These are phyloP conservation scores for Syngnathus rostellatus DNA, from an alignment of 2,797 vertebrate genomes.

Conservation along the genomic window DNA sequence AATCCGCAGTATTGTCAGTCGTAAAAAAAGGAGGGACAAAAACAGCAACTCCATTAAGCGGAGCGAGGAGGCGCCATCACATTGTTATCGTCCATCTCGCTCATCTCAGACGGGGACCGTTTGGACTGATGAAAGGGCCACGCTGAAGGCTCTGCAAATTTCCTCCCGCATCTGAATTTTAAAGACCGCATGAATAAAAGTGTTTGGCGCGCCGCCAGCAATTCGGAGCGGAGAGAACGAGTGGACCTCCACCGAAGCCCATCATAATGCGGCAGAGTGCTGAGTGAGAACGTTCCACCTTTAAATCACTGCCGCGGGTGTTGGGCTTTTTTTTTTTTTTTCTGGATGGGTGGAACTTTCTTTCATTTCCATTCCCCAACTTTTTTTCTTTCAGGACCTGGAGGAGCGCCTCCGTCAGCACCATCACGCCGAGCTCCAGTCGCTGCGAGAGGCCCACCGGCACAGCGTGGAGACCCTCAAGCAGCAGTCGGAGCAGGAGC, in stretches of 20 bases:
- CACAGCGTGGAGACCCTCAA: conserved; percentile 92
- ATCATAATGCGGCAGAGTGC: conserved; percentile 4
- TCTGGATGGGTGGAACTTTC: neutral
- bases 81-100: conserved; percentile 9
- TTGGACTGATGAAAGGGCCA: neutral
- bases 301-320: neutral
- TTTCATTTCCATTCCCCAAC: neutral
- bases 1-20: conserved; percentile 5
- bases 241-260: neutral
- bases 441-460: conserved; percentile 85
- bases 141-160: neutral
- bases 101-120: conserved; percentile 1
- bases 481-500: conserved; percentile 92
- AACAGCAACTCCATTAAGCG: conserved; percentile 6
- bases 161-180: neutral
- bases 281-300: neutral
- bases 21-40: conserved; percentile 21
- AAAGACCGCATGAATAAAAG: neutral
- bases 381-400: conserved; percentile 70
- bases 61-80: conserved; percentile 20
- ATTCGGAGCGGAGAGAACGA: neutral
- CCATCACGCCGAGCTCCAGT: conserved; percentile 85
- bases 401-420: conserved; percentile 89
- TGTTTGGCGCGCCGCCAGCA: neutral
- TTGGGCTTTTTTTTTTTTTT: neutral